A percentile compares a stretch with the other conserved stretches of the same genome.
Conservation (phyloP, 2,797 vertebrate genomes). For the Tokudaia tokunoshimensis region DNA sequence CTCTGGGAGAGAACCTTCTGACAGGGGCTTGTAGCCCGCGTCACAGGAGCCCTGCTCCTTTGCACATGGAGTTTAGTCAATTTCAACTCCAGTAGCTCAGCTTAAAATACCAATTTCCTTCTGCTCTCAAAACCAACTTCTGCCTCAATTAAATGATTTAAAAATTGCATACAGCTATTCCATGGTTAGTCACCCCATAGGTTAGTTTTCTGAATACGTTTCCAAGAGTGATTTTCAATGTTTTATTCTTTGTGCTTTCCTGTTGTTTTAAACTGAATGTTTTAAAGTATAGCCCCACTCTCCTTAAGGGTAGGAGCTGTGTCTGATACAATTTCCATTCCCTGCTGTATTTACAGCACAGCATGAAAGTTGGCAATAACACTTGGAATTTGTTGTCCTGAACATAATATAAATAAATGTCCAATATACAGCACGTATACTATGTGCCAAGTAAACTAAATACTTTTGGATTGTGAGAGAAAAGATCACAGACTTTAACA, state of each 20-base stretch:
- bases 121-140: constrained; percentile 33
- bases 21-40: neutral
- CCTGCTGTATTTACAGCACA: constrained; percentile 19
- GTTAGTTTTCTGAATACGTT: constrained; percentile 18
- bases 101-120: constrained; percentile 16
- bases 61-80: neutral
- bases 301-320: neutral
- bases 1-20: neutral
- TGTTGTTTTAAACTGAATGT: constrained; percentile 22
- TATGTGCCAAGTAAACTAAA: constrained; percentile 25
- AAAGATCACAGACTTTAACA: constrained; percentile 30
- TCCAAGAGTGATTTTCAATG: constrained; percentile 49
- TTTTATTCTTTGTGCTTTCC: constrained; percentile 52
- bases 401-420: constrained; percentile 48
- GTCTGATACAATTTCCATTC: constrained; percentile 8
- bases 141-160: constrained; percentile 45
- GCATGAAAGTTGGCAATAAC: neutral
- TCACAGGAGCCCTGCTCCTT: neutral
- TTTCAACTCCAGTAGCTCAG: constrained; percentile 1
- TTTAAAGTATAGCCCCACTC: neutral
- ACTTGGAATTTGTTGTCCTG: constrained; percentile 52
- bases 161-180: neutral
- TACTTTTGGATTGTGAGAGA: neutral
- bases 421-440: constrained; percentile 18
- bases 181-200: neutral